Conservation (phyloP, 2,113 vertebrate genomes). For the Genyomyrus donnyi region DNA sequence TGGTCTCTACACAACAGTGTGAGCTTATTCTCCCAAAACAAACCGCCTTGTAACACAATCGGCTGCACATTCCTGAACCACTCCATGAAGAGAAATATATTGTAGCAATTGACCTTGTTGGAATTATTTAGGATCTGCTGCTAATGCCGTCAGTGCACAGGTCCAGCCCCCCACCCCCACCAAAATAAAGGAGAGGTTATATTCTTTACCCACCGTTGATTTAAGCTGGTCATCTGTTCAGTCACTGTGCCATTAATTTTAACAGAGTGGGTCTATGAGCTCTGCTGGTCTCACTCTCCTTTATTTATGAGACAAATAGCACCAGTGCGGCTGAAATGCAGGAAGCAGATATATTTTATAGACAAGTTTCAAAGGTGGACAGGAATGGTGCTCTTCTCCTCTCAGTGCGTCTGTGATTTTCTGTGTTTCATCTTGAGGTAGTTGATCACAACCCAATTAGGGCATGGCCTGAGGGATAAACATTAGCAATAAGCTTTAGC, state of each 20-base stretch:
- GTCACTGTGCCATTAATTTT: background rate
- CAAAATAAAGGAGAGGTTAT: background rate
- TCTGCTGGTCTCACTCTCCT: background rate
- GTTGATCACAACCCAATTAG: background rate
- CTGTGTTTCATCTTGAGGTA: background rate
- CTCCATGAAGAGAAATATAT: background rate
- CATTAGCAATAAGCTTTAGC: background rate
- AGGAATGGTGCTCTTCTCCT: background rate
- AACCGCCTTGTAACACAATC: background rate
- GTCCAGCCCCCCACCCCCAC: background rate
- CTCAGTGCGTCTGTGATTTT: background rate
- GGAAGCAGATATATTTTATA: background rate
- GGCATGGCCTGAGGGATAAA: background rate
- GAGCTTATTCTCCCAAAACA: background rate
- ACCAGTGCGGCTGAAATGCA: background rate
- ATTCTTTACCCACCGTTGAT: background rate
- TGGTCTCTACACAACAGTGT: background rate
- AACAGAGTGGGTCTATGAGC: background rate
- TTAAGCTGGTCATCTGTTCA: background rate
- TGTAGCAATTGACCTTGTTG: background rate
- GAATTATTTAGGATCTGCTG: constrained; percentile 2
- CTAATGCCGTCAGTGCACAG: background rate
- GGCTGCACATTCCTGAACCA: background rate
- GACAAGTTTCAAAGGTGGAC: background rate
- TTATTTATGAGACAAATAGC: background rate